Percentiles rank a stretch among this genome's conserved stretches.
Conservation (phyloP, 2,113 vertebrate species). For the Pampusana beccarii region DNA sequence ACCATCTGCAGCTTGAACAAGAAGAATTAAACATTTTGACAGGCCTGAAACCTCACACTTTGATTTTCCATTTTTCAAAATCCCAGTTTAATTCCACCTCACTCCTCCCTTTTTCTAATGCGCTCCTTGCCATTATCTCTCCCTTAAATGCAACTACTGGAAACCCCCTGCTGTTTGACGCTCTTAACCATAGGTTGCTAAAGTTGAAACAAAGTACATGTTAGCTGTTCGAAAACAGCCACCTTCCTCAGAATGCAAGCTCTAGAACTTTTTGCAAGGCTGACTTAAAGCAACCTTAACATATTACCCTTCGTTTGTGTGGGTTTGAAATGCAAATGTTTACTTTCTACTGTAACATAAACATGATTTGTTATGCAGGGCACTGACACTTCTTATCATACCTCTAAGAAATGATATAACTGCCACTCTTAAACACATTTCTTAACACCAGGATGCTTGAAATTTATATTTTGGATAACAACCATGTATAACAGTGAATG, state of each 20-base stretch:
- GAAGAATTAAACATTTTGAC: conserved; percentile 74
- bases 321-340: conserved; percentile 65
- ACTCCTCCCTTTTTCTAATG: conserved; percentile 3
- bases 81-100: conserved; percentile 51
- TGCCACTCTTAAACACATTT: conserved; percentile 18
- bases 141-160: conserved; percentile 29
- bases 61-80: conserved; percentile 64
- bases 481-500: conserved; percentile 6
- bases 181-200: conserved; percentile 23
- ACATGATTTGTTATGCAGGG: conserved; percentile 58
- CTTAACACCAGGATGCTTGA: conserved; percentile 29
- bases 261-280: conserved; percentile 38
- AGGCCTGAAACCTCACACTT: conserved; percentile 66
- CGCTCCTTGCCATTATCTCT: conserved; percentile 8
- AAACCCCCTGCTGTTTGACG: conserved; percentile 27
- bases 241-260: conserved; percentile 21
- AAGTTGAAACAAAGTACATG: conserved; percentile 14
- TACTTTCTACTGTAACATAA: conserved; percentile 54
- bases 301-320: conserved; percentile 52
- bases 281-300: conserved; percentile 56
- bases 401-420: conserved; percentile 36
- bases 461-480: conserved; percentile 40
- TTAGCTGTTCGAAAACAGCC: background rate
- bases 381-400: conserved; percentile 53
- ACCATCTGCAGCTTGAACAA: conserved; percentile 72